These are phyloP conservation scores for Leucoraja erinaceus DNA, from an alignment of 2,113 vertebrate genomes.

Conservation along the genomic window DNA sequence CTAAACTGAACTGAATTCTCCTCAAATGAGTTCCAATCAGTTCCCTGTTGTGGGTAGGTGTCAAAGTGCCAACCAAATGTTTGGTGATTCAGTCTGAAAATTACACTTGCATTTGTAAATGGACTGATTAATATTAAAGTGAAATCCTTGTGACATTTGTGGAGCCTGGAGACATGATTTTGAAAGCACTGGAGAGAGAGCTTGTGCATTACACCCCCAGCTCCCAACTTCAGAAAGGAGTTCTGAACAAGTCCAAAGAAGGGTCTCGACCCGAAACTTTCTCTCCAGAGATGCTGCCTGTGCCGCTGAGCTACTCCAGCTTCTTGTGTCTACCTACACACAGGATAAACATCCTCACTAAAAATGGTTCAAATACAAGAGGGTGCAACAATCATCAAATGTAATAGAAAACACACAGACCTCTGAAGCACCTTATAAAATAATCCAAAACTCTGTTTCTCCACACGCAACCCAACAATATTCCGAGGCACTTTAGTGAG, in stretches of 20 bases:
- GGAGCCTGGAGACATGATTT: background rate
- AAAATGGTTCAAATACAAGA: background rate
- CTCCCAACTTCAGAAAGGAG: no score
- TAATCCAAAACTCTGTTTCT: background rate
- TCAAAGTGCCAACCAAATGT: background rate
- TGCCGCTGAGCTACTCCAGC: no score
- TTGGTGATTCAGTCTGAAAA: background rate
- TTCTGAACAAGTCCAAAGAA: no score
- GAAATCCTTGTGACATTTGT: background rate
- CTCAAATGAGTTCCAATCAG: background rate
- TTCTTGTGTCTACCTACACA: no score
- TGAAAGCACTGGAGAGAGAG: background rate
- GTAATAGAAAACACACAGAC: background rate
- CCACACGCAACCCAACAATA: background rate
- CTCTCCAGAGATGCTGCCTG: no score
- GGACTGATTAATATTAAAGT: background rate
- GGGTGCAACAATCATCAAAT: background rate
- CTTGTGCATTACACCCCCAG: background rate
- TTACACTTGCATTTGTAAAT: background rate
- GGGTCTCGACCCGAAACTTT: no score
- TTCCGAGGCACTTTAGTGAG: background rate
- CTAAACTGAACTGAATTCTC: background rate
- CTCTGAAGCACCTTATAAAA: background rate
- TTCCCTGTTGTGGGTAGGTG: background rate
- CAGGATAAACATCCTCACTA: background rate